A percentile compares a stretch with the other conserved stretches of the same genome.
Conservation (phyloP, 64 coral and sea anemone species). For the Montipora cactus region DNA sequence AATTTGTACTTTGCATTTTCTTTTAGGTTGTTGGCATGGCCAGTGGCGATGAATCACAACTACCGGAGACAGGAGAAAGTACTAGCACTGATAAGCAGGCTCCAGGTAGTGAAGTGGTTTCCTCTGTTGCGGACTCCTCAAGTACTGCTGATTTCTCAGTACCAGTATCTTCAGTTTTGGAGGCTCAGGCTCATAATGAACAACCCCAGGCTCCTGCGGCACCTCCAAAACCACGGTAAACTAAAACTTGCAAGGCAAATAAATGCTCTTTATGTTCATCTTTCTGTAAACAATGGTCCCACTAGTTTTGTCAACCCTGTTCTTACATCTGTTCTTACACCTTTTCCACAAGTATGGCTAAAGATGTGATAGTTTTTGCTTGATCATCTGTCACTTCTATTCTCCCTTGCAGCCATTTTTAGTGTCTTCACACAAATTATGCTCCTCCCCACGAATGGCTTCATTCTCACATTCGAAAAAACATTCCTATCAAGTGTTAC, state of each 20-base stretch:
- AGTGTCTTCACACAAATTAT: too few species aligned
- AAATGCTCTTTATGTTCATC: neutral
- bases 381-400: too few species aligned
- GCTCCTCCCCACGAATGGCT: too few species aligned
- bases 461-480: too few species aligned
- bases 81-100: neutral
- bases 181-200: neutral
- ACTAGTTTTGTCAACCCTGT: too few species aligned
- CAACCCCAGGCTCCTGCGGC: neutral
- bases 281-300: too few species aligned
- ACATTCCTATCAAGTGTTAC: too few species aligned
- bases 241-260: neutral
- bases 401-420: too few species aligned
- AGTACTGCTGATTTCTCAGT: neutral
- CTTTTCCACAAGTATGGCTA: too few species aligned
- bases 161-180: neutral
- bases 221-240: constrained; percentile 27
- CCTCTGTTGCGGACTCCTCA: neutral
- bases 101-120: neutral
- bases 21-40: neutral
- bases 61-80: neutral
- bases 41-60: neutral
- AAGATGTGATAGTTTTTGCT: too few species aligned
- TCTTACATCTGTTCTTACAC: too few species aligned
- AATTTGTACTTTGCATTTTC: neutral